Conservation (phyloP, 37 sponge, comb jelly and placozoan species). For the Tethya wilhelma region DNA sequence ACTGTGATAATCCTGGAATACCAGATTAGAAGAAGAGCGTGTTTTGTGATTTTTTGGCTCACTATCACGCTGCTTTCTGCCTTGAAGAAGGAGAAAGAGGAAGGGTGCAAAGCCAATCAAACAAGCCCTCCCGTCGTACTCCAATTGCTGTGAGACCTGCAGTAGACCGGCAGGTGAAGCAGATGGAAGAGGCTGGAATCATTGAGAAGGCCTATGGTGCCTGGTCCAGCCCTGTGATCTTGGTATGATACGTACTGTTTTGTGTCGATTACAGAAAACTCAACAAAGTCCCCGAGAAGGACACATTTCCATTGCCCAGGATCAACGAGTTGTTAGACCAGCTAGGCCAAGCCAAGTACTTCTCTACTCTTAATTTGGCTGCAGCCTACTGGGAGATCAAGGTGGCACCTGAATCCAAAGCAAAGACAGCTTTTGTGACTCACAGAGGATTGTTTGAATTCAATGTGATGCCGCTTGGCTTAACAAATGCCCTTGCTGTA, state of each 20-base stretch:
- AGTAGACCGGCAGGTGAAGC: slow-evolving; percentile 32
- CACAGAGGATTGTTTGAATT: neutral
- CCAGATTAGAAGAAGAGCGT: neutral
- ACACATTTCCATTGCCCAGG: neutral
- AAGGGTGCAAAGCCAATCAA: slow-evolving; percentile 43
- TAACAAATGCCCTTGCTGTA: neutral
- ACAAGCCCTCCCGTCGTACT: slow-evolving; percentile 30
- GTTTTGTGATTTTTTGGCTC: neutral
- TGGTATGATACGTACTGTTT: too few relatives aligned
- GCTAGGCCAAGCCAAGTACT: neutral
- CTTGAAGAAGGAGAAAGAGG: slow-evolving; percentile 43
- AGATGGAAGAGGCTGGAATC: slow-evolving; percentile 27
- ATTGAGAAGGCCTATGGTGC: slow-evolving; percentile 23
- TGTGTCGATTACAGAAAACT: neutral
- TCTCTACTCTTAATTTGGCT: neutral
- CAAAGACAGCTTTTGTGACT: neutral
- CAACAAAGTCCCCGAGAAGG: neutral
- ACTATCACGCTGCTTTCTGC: slow-evolving; percentile 24
- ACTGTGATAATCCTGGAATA: too few relatives aligned
- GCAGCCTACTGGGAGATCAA: neutral
- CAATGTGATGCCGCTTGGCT: neutral
- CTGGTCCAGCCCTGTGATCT: slow-evolving; percentile 44
- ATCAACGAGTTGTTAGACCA: neutral
- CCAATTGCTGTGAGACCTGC: slow-evolving; percentile 34
- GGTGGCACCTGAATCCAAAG: neutral